phyloP scores from a whole-genome alignment of 2,888 invertebrate species.

The Disparrhopalites patrizii region DNA sequence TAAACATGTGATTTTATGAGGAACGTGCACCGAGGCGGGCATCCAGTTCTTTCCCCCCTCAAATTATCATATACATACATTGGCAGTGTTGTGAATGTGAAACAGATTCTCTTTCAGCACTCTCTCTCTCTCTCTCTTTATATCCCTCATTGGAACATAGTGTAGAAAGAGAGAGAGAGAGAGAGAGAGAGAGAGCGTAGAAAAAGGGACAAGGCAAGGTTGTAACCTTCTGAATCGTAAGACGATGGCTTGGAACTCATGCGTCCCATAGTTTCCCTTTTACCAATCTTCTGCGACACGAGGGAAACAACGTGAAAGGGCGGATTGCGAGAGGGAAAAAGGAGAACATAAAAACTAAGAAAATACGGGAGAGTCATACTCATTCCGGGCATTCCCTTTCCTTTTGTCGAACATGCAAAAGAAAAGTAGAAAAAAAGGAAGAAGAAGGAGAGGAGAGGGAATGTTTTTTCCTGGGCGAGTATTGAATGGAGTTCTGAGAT shows the following conservation, averaged over 20 bases:
- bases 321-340: background rate
- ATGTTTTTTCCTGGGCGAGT: background rate
- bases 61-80: too few species aligned
- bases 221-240: conserved; percentile 9
- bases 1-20: too few species aligned
- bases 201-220: background rate
- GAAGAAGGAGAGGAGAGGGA: background rate
- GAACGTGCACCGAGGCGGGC: too few species aligned
- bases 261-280: conserved; percentile 9
- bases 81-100: background rate
- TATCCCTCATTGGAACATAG: background rate
- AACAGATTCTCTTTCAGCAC: background rate
- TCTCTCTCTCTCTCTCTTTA: background rate
- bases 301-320: background rate
- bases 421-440: too few species aligned
- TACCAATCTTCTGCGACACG: background rate
- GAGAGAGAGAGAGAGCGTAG: background rate
- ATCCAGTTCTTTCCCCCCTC: too few species aligned
- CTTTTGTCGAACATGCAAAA: too few species aligned
- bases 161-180: background rate
- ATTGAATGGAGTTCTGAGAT: background rate
- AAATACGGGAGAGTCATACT: too few species aligned
- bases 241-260: conserved; percentile 12
- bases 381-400: too few species aligned
- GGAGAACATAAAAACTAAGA: too few species aligned